Evolutionary conservation across 2,113 vertebrate species (phyloP).

Genomic region (Channa maculata): DNA sequence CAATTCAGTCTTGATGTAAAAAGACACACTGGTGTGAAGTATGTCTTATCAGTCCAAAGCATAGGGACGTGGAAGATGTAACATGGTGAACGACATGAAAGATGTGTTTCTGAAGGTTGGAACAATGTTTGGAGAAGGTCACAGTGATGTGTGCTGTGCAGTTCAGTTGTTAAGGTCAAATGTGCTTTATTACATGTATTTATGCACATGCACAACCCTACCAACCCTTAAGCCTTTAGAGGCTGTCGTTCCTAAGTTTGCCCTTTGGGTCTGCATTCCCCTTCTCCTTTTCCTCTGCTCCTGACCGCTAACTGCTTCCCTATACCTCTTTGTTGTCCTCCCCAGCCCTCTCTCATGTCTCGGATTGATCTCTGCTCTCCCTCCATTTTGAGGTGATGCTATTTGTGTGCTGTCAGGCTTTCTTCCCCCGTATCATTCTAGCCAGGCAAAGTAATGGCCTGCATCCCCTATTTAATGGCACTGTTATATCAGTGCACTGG

Average conservation of each 20-base stretch:
- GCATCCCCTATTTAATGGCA: constrained; percentile 73
- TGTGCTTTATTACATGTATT: constrained; percentile 32
- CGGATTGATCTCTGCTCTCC: constrained; percentile 68
- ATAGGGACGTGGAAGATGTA: not conserved
- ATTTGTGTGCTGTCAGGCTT: constrained; percentile 75
- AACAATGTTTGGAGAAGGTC: constrained; percentile 7
- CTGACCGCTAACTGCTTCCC: constrained; percentile 3
- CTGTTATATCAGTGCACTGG: constrained; percentile 68
- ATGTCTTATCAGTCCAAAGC: constrained; percentile 9
- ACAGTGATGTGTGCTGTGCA: constrained; percentile 42
- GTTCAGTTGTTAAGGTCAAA: constrained; percentile 45
- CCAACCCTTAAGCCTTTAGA: constrained; percentile 13
- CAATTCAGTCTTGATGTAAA: not conserved
- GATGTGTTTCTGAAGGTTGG: constrained; percentile 53
- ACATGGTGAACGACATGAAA: constrained; percentile 14
- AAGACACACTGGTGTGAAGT: not conserved
- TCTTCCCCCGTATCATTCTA: constrained; percentile 55
- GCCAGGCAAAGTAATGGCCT: constrained; percentile 77
- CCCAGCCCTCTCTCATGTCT: constrained; percentile 47
- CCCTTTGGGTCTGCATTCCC: constrained; percentile 45
- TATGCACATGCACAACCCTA: constrained; percentile 11
- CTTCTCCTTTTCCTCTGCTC: constrained; percentile 12
- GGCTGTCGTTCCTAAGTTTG: not conserved
- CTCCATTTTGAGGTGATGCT: constrained; percentile 63
- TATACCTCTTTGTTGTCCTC: constrained; percentile 47